These are phyloP conservation scores for Tragelaphus scriptus DNA, from an alignment of 2,113 vertebrate species.

Conservation along the genomic window DNA sequence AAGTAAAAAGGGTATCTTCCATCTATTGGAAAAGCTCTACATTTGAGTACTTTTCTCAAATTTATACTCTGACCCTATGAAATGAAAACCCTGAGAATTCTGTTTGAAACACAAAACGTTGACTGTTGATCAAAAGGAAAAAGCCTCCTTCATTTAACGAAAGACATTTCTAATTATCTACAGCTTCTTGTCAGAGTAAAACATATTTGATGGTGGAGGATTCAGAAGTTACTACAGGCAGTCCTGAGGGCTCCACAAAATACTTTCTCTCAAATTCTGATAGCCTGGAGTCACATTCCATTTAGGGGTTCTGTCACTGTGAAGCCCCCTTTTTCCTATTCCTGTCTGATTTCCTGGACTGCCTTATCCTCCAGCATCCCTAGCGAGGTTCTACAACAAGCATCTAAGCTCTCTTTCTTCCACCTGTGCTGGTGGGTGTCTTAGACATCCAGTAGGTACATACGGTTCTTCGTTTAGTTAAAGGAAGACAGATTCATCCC, in stretches of 20 bases:
- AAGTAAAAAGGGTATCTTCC: not conserved
- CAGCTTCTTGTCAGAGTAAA: not conserved
- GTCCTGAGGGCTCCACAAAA: not conserved
- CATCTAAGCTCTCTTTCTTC: not conserved
- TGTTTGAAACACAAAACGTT: not conserved
- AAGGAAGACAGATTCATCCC: not conserved
- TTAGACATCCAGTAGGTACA: too few relatives aligned
- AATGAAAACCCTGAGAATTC: slow-evolving; percentile 33
- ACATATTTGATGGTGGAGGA: not conserved
- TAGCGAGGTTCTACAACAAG: not conserved
- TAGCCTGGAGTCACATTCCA: not conserved
- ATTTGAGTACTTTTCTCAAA: not conserved
- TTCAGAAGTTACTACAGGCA: not conserved
- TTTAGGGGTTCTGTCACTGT: not conserved
- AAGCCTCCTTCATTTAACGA: not conserved
- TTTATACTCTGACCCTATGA: not conserved
- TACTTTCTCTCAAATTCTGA: not conserved
- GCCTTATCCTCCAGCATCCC: not conserved
- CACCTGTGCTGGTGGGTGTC: not conserved
- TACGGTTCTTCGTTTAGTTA: not conserved
- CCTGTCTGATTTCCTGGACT: not conserved
- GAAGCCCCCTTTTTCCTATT: not conserved
- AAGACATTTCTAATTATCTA: not conserved
- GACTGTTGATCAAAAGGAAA: not conserved
- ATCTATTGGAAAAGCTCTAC: not conserved